These are phyloP conservation scores for Prionace glauca DNA, from an alignment of 2,797 vertebrate genomes.

Conservation along the genomic window DNA sequence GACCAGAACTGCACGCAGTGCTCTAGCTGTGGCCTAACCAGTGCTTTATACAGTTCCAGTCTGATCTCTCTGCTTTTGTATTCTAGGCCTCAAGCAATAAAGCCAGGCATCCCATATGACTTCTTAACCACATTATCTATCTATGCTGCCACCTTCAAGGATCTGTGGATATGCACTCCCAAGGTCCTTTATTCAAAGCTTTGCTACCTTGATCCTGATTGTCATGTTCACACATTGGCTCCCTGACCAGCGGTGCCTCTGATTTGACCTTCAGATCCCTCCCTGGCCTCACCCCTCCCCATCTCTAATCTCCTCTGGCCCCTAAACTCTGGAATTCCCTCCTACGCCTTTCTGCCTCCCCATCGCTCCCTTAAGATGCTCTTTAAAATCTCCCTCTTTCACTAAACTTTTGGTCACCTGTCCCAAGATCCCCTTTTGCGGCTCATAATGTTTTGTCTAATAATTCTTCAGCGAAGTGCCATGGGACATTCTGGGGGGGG, in stretches of 20 bases:
- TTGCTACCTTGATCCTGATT: neutral
- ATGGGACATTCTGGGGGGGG: neutral
- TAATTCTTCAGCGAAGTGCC: neutral
- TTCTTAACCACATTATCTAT: no score
- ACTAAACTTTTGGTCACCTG: neutral
- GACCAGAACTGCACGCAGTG: no score
- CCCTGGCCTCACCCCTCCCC: neutral
- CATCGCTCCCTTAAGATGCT: neutral
- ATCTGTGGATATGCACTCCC: no score
- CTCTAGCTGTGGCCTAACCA: no score
- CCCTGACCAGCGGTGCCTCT: neutral
- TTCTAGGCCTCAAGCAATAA: no score
- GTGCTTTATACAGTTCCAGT: no score
- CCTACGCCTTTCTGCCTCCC: neutral
- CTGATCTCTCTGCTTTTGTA: no score
- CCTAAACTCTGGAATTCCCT: neutral
- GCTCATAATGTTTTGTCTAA: neutral
- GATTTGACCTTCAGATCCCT: neutral
- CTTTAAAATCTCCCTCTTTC: neutral
- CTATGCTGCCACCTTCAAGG: no score
- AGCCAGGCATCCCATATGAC: no score
- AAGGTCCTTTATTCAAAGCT: neutral
- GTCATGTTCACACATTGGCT: neutral
- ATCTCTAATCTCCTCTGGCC: neutral
- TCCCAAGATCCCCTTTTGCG: neutral